These are phyloP conservation scores for Sebastes minor DNA, from an alignment of 2,797 vertebrate genomes.

Conservation along the genomic window DNA sequence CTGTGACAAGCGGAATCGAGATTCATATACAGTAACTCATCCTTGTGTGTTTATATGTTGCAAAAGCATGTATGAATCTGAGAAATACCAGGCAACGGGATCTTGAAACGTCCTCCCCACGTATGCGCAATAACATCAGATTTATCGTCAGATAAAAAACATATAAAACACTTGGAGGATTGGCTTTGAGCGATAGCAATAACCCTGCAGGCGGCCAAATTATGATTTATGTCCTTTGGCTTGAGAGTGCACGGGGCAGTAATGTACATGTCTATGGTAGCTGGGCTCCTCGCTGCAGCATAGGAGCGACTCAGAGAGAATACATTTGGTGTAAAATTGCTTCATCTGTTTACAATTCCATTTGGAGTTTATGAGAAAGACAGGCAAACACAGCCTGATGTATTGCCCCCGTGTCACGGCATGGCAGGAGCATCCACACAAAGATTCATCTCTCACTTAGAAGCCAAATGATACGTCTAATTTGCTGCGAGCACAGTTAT, in stretches of 20 bases:
- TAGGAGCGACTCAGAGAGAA: conserved; percentile 66
- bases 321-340: conserved; percentile 81
- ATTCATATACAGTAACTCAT: conserved; percentile 41
- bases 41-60: conserved; percentile 4
- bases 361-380: conserved; percentile 84
- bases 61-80: conserved; percentile 8
- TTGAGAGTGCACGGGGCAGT: conserved; percentile 67
- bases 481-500: conserved; percentile 85
- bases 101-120: conserved; percentile 50
- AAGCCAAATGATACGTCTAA: conserved; percentile 89
- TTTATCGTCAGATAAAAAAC: conserved; percentile 79
- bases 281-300: conserved; percentile 53
- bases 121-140: conserved; percentile 73
- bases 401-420: conserved; percentile 82
- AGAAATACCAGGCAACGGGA: conserved; percentile 49
- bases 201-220: conserved; percentile 75
- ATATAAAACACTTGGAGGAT: conserved; percentile 68
- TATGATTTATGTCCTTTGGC: conserved; percentile 81
- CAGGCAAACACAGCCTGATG: conserved; percentile 83
- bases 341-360: conserved; percentile 86
- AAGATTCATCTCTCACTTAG: conserved; percentile 87
- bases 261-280: conserved; percentile 65
- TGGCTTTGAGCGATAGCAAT: conserved; percentile 81
- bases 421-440: conserved; percentile 85
- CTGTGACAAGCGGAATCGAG: conserved; percentile 53